phyloP scores from a whole-genome alignment of 2,113 vertebrate genomes.

The Oreotragus oreotragus region DNA sequence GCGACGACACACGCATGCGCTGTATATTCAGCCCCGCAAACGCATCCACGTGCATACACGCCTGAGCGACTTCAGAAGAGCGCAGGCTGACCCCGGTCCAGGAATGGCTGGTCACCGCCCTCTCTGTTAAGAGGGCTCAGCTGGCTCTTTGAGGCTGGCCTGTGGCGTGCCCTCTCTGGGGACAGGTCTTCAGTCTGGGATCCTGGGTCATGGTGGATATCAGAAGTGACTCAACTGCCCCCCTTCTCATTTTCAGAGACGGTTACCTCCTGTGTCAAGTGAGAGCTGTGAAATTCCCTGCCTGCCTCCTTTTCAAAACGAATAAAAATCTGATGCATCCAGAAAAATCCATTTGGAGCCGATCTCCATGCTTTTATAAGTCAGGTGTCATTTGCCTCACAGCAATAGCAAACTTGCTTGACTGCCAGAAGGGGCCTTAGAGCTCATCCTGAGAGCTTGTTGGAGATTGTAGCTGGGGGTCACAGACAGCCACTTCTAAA shows the following conservation, averaged over 20 bases:
- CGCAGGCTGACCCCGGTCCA: neutral
- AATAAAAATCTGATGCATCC: slow-evolving; percentile 48
- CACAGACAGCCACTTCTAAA: neutral
- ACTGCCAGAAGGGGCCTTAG: neutral
- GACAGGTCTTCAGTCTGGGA: neutral
- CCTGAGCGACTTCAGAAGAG: neutral
- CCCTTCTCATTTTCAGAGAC: neutral
- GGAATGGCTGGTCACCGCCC: neutral
- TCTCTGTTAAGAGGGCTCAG: neutral
- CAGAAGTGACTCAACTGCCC: neutral
- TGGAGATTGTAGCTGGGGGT: slow-evolving; percentile 14
- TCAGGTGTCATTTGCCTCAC: neutral
- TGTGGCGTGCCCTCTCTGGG: neutral
- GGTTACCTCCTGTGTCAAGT: slow-evolving; percentile 42
- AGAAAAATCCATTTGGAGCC: slow-evolving; percentile 23
- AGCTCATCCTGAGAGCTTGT: neutral
- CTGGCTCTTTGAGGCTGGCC: neutral
- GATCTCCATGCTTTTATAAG: neutral
- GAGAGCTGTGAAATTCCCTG: slow-evolving; percentile 6
- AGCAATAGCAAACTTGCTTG: neutral
- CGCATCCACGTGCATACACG: neutral
- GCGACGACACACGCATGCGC: rapidly evolving
- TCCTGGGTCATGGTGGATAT: neutral
- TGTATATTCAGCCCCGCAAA: too few relatives aligned
- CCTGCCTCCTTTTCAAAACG: slow-evolving; percentile 61